Evolutionary conservation across 2,113 vertebrate genomes (phyloP), one percentile per base, ranked within the genome.

Genomic region (Calypte anna): DNA sequence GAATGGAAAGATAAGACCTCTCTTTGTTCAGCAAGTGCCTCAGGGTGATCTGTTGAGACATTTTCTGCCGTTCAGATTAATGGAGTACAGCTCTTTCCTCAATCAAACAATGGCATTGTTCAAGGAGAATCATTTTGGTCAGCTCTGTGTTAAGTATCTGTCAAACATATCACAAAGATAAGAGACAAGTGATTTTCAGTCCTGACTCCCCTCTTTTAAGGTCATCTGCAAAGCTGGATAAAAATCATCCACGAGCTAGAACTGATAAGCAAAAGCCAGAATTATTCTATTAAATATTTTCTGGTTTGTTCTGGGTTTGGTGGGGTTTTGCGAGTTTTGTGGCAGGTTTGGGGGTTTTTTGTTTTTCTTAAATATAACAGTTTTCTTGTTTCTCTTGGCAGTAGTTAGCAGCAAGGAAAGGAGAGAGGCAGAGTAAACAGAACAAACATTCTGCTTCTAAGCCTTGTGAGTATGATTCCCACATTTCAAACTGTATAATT

Each of bases 41-140:
- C 0, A 28, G 33, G 53, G 78, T 92, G 81, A 94, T 91, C 23
- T 80, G 51, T 46, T n/a, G 19, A 27, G 50, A 93, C 14, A 30
- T 93, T 82, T 96, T 81, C 95, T 92, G 63, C 75, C 62, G 55
- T n/a, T 93, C 50, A 11, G 88, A 74, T 59, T 93, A 44, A 16
- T 17, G 50, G 38, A 97, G 38, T 43, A 66, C 64, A 6, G 92
- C 90, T 12, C 43, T 91, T 90, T 86, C 48, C 48, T 86, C 66
- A 75, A 84, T 58, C 89, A 84, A 82, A 82, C 25, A 24, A 73
- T 25, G 24, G 67, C 9, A 0, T 7, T 89, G 27, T 36, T 93
- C 68, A 85, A 43, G 10, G 16, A 79, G 23, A 80, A 86, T 72
- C 9, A 53, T 55, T 90, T 43, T 44, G 79, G 50, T 72, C 75